Evolutionary conservation across 2,797 vertebrate species (phyloP), one percentile per base, ranked within the genome.

Genomic region (Falco rusticolus): DNA sequence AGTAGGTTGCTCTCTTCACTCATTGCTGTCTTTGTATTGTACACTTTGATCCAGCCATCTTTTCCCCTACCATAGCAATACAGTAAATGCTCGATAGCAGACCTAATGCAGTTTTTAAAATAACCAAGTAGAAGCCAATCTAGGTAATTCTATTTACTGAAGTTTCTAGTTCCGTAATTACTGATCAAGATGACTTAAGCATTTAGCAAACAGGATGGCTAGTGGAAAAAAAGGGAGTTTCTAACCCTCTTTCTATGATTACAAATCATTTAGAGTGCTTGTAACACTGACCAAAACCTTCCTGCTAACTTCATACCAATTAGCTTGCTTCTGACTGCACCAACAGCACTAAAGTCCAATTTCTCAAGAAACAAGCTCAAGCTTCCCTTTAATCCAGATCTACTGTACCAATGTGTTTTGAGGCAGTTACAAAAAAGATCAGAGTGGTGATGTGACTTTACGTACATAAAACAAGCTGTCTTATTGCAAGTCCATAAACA

Each of bases 361-460:
- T 95, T 75, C 68, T 85, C 71, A 85, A 90, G 56, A 70, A 74
- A 78, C 19, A 24, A 34, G 34, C 34, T 34, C 34, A 34, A 92
- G 50, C 33, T 86, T 54, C 74, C 37, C 78, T 79, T 61, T 77
- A 83, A 48, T 3, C 48, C 68, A 87, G 41, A 72, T 16, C 20
- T 74, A 31, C 9, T 47, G 37, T 3, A 89, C 78, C 33, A 91
- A 70, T 41, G 9, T 14, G 56, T 63, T 43, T 43, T 70, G 51
- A 68, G 25, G 48, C 56, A 74, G 50, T 70, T 76, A 57, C 45
- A 68, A 72, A 93, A 81, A 7, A 86, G n/a, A 78, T 76, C 20
- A 45, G 51, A 28, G 21, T 56, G 39, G 11, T 26, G 33, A 56
- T 24, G 13, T 3, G 8, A 39, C 16, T 88, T 80, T 34, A 77